phyloP scores from a whole-genome alignment of 2,888 invertebrate species.

The Agrochola lota region DNA sequence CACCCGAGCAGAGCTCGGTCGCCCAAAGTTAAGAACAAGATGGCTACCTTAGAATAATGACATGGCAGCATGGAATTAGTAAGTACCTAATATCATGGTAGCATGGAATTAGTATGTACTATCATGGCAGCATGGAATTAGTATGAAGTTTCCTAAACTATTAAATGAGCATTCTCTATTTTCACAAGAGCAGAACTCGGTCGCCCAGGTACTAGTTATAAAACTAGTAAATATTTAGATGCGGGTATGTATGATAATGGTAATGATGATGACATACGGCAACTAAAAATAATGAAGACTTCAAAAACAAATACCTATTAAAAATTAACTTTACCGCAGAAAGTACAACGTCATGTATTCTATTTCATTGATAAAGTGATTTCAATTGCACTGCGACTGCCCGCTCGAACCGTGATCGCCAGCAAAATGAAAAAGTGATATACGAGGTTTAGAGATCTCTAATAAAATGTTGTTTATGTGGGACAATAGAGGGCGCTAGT shows the following conservation, averaged over 20 bases:
- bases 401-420: slow-evolving; percentile 38
- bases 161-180: too few species aligned
- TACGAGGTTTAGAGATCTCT: slow-evolving; percentile 71
- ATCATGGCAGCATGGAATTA: too few species aligned
- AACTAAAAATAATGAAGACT: not conserved
- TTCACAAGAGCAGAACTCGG: too few species aligned
- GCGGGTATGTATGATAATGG: not conserved
- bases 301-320: not conserved
- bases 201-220: not conserved
- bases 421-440: slow-evolving; percentile 64
- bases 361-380: slow-evolving; percentile 42
- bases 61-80: too few species aligned
- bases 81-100: too few species aligned
- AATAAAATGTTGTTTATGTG: slow-evolving; percentile 82
- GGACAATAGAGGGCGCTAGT: slow-evolving; percentile 77
- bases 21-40: too few species aligned
- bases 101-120: too few species aligned
- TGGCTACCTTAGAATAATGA: too few species aligned
- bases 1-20: too few species aligned
- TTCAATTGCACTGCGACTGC: slow-evolving; percentile 34
- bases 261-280: not conserved
- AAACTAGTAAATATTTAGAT: not conserved
- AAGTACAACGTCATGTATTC: slow-evolving; percentile 5
- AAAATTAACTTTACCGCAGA: not conserved
- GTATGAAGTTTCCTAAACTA: too few species aligned